Conservation (phyloP, 2,888 invertebrate genomes). For the Agrotis puta region DNA sequence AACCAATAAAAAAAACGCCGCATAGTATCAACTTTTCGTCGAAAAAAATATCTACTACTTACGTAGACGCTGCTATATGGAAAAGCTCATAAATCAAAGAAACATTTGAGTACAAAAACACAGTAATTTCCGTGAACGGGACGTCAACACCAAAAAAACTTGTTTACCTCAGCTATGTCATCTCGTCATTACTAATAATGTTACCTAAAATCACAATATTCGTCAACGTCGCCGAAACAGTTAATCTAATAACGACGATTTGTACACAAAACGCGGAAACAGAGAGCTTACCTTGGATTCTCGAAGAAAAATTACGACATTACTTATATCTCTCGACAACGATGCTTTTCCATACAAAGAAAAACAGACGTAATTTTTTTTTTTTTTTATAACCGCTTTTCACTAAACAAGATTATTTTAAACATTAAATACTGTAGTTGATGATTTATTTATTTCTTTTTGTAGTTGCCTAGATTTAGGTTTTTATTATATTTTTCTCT, state of each 20-base stretch:
- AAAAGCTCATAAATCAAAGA: constrained; percentile 25
- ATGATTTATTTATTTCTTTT: too few species aligned
- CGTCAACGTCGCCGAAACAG: constrained; percentile 69
- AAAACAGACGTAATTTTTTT: background rate
- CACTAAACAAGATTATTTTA: too few species aligned
- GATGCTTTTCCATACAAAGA: constrained; percentile 17
- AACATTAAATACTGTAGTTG: too few species aligned
- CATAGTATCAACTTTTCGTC: background rate
- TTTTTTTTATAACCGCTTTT: too few species aligned
- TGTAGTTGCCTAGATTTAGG: too few species aligned
- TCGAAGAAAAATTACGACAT: constrained; percentile 61
- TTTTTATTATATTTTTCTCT: too few species aligned
- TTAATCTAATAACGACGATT: constrained; percentile 75
- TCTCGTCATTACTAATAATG: constrained; percentile 58
- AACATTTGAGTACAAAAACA: constrained; percentile 17
- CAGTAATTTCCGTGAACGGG: background rate
- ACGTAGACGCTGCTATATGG: background rate
- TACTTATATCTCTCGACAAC: constrained; percentile 51
- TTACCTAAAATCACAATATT: constrained; percentile 67
- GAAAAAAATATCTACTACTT: background rate
- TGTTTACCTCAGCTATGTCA: constrained; percentile 52
- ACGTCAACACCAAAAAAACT: constrained; percentile 34
- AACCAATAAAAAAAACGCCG: background rate
- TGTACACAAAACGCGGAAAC: constrained; percentile 70
- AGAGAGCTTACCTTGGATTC: constrained; percentile 57